A percentile compares a stretch with the other conserved stretches of the same genome.
Evolutionary conservation across 2,888 invertebrate genomes (phyloP).

Genomic region (Rotaria macrura): DNA sequence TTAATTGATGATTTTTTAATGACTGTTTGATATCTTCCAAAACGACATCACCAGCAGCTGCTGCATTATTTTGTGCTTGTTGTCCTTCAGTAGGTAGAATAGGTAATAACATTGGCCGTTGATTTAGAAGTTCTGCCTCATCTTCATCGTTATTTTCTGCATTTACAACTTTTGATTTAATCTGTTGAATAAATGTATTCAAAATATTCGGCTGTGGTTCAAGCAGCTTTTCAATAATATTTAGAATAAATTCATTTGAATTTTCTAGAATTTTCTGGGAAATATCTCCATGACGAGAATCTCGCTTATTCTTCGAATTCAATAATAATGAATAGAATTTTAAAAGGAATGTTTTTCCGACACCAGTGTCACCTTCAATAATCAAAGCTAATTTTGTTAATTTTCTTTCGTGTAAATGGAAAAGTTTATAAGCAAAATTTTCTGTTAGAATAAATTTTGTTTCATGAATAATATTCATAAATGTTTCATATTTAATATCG

Average conservation of each 20-base stretch:
- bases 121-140: not conserved
- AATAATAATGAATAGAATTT: constrained; percentile 1
- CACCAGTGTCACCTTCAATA: constrained; percentile 4
- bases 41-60: not conserved
- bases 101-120: not conserved
- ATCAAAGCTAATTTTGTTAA: not conserved
- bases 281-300: not conserved
- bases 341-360: not conserved
- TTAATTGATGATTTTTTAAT: not conserved
- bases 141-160: not conserved
- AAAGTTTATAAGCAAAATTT: not conserved
- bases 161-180: not conserved
- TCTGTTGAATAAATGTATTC: not conserved
- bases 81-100: too few species aligned
- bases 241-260: not conserved
- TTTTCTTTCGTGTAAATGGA: not conserved
- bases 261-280: not conserved
- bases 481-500: not conserved
- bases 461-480: not conserved
- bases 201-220: not conserved
- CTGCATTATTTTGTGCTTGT: not conserved
- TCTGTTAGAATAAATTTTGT: constrained; percentile 12
- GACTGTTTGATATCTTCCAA: not conserved
- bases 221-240: not conserved
- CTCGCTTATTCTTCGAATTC: not conserved